Base-by-base conservation (phyloP, 1,140 invertebrate species). In the Sitobion miscanthi region DNA sequence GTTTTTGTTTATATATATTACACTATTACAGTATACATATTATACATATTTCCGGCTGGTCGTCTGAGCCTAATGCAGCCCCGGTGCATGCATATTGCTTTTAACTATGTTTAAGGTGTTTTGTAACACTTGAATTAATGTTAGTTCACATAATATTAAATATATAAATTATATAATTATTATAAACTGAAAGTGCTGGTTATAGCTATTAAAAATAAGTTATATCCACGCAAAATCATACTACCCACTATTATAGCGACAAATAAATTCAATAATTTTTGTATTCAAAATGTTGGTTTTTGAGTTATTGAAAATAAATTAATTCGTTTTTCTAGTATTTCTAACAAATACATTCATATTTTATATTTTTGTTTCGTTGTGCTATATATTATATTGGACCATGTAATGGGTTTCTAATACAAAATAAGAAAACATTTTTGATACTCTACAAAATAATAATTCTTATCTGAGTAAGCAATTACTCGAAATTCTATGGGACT, bases 401-500 rank as follows among this genome's bases (percentile, higher is more conserved):
- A n/a, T 77, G 14, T 77, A 11, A 11, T 77, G 17, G 14, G n/a
- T n/a, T 77, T 77, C 30, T 77, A 35, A 25, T 86, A 86, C 9
- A 45, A 25, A 25, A 14, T 45, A 42, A 25, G 83, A 86, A 86
- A 86, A 86, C 23, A 86, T 25, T 30, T 20, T 35, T 49, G 45
- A 87, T 87, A 21, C 17, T 87, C 30, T 21, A 30, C 45, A 47
- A 87, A 47, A 49, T n/a, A 87, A 87, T 87, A 47, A 47, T 86
- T 86, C 5, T 87, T 49, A 49, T 47, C 25, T 49, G 14, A 87
- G 45, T 47, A 87, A 47, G 30, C 45, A 87, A 87, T 87, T 49
- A 87, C 30, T 87, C 9, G 45, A 87, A 87, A 87, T 87, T 87
- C 30, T 87, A 87, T 25, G 25, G 45, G 83, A 87, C 45, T 87